Evolutionary conservation across 2,888 invertebrate species (phyloP).

Genomic region (Hipparchia sbordonii): DNA sequence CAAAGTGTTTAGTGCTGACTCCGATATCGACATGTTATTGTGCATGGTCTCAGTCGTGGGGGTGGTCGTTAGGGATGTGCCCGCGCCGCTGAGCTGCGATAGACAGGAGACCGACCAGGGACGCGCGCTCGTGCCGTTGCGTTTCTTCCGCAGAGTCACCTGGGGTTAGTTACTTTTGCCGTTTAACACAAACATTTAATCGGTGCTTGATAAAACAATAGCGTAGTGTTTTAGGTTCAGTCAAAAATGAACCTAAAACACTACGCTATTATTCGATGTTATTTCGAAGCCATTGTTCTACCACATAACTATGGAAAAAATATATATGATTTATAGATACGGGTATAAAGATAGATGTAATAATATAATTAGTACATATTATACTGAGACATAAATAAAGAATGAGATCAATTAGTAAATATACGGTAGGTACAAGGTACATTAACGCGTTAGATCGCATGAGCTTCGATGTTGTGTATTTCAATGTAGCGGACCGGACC

Average conservation of each 20-base stretch:
- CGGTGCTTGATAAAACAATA: constrained; percentile 18
- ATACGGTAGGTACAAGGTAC: no score
- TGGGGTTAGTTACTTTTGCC: constrained; percentile 55
- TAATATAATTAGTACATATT: no score
- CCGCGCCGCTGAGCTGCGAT: constrained; percentile 85
- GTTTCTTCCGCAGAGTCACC: constrained; percentile 86
- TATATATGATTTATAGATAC: no score
- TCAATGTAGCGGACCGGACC: no score
- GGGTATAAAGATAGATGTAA: no score
- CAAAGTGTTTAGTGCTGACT: constrained; percentile 92
- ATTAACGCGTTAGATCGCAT: no score
- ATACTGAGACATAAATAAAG: no score
- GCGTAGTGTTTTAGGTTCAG: background rate
- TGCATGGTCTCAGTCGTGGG: constrained; percentile 69
- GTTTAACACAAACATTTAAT: constrained; percentile 35
- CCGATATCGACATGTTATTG: constrained; percentile 92
- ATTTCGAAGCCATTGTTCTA: background rate
- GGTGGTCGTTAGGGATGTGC: constrained; percentile 70
- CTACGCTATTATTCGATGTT: no score
- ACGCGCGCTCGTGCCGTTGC: constrained; percentile 82
- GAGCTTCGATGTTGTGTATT: no score
- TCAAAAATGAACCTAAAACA: no score
- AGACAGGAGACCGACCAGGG: constrained; percentile 96
- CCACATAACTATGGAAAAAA: background rate
- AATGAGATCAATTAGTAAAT: background rate